Conservation (phyloP, 2,888 invertebrate species). For the Drosophila seclusa region DNA sequence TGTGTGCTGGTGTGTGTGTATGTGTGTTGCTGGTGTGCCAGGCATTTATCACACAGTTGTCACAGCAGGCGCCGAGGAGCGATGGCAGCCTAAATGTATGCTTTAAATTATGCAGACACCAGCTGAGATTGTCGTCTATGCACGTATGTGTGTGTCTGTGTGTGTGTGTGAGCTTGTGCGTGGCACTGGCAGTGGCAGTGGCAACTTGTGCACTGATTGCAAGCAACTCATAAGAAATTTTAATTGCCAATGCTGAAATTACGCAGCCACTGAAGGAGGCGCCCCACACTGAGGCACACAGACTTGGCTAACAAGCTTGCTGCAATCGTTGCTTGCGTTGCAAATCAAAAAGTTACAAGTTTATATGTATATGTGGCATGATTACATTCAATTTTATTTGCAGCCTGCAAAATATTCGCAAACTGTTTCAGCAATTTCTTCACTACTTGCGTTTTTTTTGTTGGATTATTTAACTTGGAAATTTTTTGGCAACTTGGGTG, state of each 20-base stretch:
- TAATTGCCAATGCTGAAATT: slow-evolving; percentile 82
- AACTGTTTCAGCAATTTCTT: slow-evolving; percentile 3
- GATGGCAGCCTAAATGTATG: slow-evolving; percentile 77
- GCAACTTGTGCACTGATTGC: slow-evolving; percentile 77
- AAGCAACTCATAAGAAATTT: slow-evolving; percentile 82
- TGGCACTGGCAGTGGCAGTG: slow-evolving; percentile 4
- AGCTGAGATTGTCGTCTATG: slow-evolving; percentile 71
- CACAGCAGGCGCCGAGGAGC: slow-evolving; percentile 60
- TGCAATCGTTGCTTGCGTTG: slow-evolving; percentile 62
- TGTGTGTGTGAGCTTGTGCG: slow-evolving; percentile 37
- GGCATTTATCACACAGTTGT: slow-evolving; percentile 76
- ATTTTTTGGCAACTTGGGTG: slow-evolving; percentile 24
- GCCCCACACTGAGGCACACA: slow-evolving; percentile 26
- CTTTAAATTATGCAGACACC: slow-evolving; percentile 80
- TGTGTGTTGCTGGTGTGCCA: slow-evolving; percentile 46
- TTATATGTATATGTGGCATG: slow-evolving; percentile 56
- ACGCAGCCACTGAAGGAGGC: slow-evolving; percentile 53
- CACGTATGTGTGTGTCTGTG: slow-evolving; percentile 7
- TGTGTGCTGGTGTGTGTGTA: slow-evolving; percentile 7
- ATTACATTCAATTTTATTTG: slow-evolving; percentile 80
- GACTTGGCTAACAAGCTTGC: slow-evolving; percentile 62
- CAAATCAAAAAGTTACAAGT: slow-evolving; percentile 76
- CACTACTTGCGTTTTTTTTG: slow-evolving; percentile 10
- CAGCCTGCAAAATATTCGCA: slow-evolving; percentile 57
- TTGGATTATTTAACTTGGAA: slow-evolving; percentile 32